These are phyloP conservation scores for Corella eumyota DNA, from an alignment of 23 tunicate genomes.

Conservation along the genomic window DNA sequence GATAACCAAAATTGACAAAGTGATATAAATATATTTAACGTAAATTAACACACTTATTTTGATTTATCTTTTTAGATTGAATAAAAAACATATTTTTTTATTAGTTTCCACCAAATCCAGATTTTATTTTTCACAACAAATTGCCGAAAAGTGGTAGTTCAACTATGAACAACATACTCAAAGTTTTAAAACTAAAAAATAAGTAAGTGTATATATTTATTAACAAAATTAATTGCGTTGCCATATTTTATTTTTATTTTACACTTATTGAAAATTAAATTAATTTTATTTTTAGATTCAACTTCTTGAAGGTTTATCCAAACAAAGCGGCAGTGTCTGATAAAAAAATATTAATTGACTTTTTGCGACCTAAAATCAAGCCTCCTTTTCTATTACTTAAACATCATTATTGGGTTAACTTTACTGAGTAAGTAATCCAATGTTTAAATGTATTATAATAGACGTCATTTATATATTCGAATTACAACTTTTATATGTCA, in stretches of 20 bases:
- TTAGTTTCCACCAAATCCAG: conserved; percentile 58
- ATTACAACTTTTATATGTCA: too few relatives aligned
- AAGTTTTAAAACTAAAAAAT: conserved; percentile 33
- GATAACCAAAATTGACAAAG: too few relatives aligned
- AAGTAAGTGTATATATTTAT: conserved; percentile 20
- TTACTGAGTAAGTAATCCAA: conserved; percentile 35
- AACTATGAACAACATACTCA: conserved; percentile 92
- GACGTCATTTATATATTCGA: too few relatives aligned
- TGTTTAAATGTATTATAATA: too few relatives aligned
- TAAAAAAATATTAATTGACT: conserved; percentile 11
- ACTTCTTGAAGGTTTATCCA: conserved; percentile 55
- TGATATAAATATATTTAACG: too few relatives aligned
- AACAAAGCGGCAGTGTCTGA: conserved; percentile 26
- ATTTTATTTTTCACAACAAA: conserved; percentile 88
- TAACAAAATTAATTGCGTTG: not conserved
- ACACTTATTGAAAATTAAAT: not conserved
- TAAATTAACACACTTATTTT: too few relatives aligned
- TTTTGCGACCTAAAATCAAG: conserved; percentile 11
- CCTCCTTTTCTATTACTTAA: conserved; percentile 75
- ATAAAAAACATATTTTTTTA: too few relatives aligned
- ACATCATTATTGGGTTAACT: conserved; percentile 81
- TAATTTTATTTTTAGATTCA: conserved; percentile 35
- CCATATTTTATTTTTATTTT: not conserved
- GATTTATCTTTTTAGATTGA: too few relatives aligned
- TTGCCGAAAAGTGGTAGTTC: conserved; percentile 93